Base-by-base conservation (phyloP, 2,797 vertebrate genomes). In the Labeo calbasu region DNA sequence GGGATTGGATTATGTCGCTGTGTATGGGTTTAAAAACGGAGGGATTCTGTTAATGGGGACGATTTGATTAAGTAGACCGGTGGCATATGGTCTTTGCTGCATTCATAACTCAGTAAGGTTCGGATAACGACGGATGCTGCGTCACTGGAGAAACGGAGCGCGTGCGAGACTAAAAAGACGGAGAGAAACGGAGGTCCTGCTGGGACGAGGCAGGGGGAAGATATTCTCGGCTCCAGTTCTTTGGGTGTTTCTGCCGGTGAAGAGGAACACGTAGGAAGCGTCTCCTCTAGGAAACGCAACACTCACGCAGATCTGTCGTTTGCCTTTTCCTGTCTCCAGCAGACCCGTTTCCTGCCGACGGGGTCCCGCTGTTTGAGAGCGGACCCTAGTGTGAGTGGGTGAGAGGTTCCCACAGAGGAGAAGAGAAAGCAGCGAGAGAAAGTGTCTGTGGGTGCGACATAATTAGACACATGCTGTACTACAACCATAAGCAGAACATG, bases 281-380 rank as follows among this genome's bases (percentile, higher is more conserved):
- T 50, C n/a, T 43, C 55, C 76, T 23, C 21, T 14, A 63, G 82
- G 19, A 57, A 77, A 59, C 23, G 25, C 68, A 61, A 84, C 75
- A 66, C 84, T 76, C 79, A 72, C 11, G 81, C 17, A 15, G 72
- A 81, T 77, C 73, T 84, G 81, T 79, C 55, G 76, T 59, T 79
- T 87, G 77, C 70, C 84, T 82, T 84, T 88, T 82, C 85, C 84
- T 25, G 81, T 83, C 92, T 90, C 88, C 90, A 80, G 79, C 84
- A 88, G 91, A 90, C 88, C 81, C n/a, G 63, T 92, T 94, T 95
- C 94, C 94, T 93, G 93, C 93, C 92, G 91, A 89, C 90, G 86
- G 94, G 94, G 73, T 70, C 73, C 65, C 10, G 51, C 63, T 83
- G 82, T 69, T 69, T 70, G 84, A 84, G 43, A 88, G 76, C 43